phyloP scores from a whole-genome alignment of 2,888 invertebrate genomes.

The Tipula confusa region DNA sequence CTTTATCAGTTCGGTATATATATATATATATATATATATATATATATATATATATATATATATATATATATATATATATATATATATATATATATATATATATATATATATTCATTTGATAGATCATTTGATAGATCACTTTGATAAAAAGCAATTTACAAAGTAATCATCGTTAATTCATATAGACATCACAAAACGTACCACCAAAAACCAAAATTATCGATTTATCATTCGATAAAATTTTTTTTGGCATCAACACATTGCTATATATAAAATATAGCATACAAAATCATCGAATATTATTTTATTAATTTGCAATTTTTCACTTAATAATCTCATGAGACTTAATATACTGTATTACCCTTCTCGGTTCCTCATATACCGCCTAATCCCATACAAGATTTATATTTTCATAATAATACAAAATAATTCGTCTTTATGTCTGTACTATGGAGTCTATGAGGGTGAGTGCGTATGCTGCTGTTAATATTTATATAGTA shows the following conservation, averaged over 20 bases:
- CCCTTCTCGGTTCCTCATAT: not conserved
- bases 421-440: not conserved
- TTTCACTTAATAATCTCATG: not conserved
- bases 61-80: too few species aligned
- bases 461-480: not conserved
- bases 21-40: too few species aligned
- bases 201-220: not conserved
- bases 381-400: too few species aligned
- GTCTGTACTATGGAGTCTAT: too few species aligned
- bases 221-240: not conserved
- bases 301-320: slow-evolving; percentile 1
- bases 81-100: too few species aligned
- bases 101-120: too few species aligned
- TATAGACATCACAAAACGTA: not conserved
- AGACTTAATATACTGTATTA: not conserved
- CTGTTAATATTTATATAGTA: not conserved
- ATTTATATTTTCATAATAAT: not conserved
- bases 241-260: not conserved
- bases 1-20: too few species aligned
- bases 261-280: not conserved
- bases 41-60: too few species aligned
- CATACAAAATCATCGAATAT: not conserved
- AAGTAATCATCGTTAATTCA: not conserved
- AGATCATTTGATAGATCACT: too few species aligned
- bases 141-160: too few species aligned